Evolutionary conservation across 2,113 vertebrate species (phyloP).

Genomic region (Corvus hawaiiensis): DNA sequence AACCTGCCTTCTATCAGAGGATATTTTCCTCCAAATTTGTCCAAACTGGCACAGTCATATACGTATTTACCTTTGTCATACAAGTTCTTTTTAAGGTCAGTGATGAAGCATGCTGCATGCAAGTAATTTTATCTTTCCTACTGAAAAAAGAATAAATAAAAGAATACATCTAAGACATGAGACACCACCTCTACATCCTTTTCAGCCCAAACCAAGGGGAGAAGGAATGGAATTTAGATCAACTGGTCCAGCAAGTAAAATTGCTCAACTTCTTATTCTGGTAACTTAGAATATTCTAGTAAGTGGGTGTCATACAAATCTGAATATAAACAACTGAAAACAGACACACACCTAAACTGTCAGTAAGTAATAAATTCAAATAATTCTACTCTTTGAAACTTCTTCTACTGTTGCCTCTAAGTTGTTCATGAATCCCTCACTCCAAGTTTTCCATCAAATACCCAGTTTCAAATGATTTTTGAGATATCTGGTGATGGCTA

Average conservation of each 20-base stretch:
- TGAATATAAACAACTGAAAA: background rate
- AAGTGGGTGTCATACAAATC: background rate
- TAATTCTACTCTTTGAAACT: background rate
- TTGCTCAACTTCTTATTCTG: background rate
- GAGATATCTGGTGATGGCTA: background rate
- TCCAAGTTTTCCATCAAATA: background rate
- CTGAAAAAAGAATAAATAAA: background rate
- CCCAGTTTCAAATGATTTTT: background rate
- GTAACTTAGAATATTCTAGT: background rate
- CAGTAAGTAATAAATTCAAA: background rate
- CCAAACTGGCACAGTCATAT: no score
- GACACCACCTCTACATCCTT: background rate
- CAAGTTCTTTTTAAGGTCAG: background rate
- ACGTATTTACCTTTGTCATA: background rate
- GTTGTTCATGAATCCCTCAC: background rate
- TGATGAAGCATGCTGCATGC: accelerated
- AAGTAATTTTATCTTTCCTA: background rate
- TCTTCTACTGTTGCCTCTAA: background rate
- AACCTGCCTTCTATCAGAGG: no score
- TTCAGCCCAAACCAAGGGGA: background rate
- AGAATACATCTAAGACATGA: background rate
- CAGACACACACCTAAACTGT: background rate
- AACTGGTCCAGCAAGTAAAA: background rate
- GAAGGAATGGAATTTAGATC: background rate
- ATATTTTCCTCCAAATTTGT: no score